phyloP scores from a whole-genome alignment of 1,140 invertebrate species.

The Anoplolepis gracilipes region DNA sequence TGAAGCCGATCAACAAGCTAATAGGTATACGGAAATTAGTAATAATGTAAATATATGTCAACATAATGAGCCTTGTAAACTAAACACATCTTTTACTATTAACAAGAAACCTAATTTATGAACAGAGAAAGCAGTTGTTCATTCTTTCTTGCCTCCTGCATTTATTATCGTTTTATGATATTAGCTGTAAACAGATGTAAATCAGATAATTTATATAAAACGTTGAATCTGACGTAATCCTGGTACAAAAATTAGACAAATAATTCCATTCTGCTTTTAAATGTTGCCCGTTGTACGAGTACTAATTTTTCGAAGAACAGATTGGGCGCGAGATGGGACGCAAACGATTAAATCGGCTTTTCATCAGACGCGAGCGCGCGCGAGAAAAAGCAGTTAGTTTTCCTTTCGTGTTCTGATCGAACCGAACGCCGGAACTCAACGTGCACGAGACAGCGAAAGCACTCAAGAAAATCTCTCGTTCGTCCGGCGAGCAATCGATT shows the following conservation, averaged over 20 bases:
- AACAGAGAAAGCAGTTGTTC: neutral
- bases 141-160: too few species aligned
- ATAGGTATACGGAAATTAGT: neutral
- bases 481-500: constrained; percentile 69
- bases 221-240: neutral
- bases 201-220: neutral
- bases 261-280: neutral
- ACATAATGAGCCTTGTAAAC: neutral
- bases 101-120: neutral
- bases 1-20: neutral
- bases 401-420: constrained; percentile 49
- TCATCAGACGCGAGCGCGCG: constrained; percentile 55
- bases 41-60: neutral
- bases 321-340: constrained; percentile 6
- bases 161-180: too few species aligned
- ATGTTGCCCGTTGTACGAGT: neutral
- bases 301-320: constrained; percentile 24
- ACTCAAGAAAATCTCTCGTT: constrained; percentile 74
- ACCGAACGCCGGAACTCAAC: constrained; percentile 51
- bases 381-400: constrained; percentile 72
- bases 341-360: constrained; percentile 66
- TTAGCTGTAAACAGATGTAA: neutral
- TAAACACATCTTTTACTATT: neutral
- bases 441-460: constrained; percentile 74
- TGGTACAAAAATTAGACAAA: neutral